These are phyloP conservation scores for Oxycera nigricornis DNA, from an alignment of 2,888 invertebrate species.

Conservation along the genomic window DNA sequence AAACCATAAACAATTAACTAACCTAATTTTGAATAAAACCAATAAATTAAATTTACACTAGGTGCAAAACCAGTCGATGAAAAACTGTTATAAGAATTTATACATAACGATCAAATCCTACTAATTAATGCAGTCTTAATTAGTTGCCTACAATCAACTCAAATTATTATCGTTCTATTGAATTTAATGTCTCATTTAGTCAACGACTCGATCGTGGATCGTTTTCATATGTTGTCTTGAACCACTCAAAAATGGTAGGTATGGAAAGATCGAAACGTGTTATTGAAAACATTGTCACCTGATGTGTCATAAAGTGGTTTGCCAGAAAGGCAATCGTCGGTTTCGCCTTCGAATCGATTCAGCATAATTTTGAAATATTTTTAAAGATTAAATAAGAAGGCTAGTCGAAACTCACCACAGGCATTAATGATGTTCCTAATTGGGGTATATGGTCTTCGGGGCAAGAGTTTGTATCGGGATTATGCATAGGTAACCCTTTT, in stretches of 20 bases:
- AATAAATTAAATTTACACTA: background rate
- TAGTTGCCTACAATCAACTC: slow-evolving; percentile 24
- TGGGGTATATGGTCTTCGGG: background rate
- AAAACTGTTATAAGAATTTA: slow-evolving; percentile 7
- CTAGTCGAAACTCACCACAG: slow-evolving; percentile 6
- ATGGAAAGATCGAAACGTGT: background rate
- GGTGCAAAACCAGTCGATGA: background rate
- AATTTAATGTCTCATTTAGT: slow-evolving; percentile 35
- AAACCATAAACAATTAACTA: slow-evolving; percentile 10
- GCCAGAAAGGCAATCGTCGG: background rate
- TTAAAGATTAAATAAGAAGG: background rate
- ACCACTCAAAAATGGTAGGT: background rate
- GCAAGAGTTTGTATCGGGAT: background rate
- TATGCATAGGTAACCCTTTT: background rate
- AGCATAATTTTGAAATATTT: slow-evolving; percentile 3
- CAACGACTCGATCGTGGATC: background rate
- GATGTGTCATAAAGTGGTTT: slow-evolving; percentile 19
- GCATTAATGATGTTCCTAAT: slow-evolving; percentile 14
- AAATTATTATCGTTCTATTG: slow-evolving; percentile 15
- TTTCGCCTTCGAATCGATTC: background rate
- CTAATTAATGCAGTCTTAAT: slow-evolving; percentile 33
- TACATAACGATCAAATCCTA: background rate
- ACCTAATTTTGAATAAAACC: slow-evolving; percentile 27
- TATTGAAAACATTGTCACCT: slow-evolving; percentile 36
- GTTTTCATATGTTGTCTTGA: background rate